These are phyloP conservation scores for Shargacucullia verbasci DNA, from an alignment of 2,888 invertebrate genomes.

Conservation along the genomic window DNA sequence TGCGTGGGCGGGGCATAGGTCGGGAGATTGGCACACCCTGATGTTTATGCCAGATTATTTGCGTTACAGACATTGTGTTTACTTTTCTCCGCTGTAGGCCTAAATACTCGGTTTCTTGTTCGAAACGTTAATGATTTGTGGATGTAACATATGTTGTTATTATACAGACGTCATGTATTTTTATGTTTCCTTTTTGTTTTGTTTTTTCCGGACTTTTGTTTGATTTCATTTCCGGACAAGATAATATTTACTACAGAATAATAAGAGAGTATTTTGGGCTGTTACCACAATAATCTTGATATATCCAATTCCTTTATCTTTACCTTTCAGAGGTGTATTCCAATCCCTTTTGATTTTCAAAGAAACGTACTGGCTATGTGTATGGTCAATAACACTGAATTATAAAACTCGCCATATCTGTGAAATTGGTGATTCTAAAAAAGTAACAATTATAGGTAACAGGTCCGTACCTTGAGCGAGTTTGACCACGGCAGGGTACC, in stretches of 20 bases:
- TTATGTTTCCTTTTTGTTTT: constrained; percentile 8
- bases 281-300: too few species aligned
- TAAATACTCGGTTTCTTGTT: constrained; percentile 29
- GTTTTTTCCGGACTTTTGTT: constrained; percentile 18
- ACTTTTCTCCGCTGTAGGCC: constrained; percentile 40
- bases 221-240: constrained; percentile 26
- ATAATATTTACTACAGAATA: too few species aligned
- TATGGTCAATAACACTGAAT: too few species aligned
- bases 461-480: constrained; percentile 87
- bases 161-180: constrained; percentile 7
- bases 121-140: constrained; percentile 20
- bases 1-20: constrained; percentile 71
- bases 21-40: constrained; percentile 74
- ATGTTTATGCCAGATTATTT: constrained; percentile 64
- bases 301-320: too few species aligned
- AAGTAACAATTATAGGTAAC: background rate
- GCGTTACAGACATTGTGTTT: constrained; percentile 43
- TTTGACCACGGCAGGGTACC: constrained; percentile 88
- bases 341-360: too few species aligned
- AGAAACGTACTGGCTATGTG: too few species aligned
- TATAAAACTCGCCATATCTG: too few species aligned
- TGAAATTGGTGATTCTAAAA: background rate
- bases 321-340: too few species aligned
- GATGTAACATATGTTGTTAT: constrained; percentile 18
- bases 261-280: too few species aligned